These are phyloP conservation scores for Resseliella maxima DNA, from an alignment of 2,888 invertebrate genomes.

Conservation along the genomic window DNA sequence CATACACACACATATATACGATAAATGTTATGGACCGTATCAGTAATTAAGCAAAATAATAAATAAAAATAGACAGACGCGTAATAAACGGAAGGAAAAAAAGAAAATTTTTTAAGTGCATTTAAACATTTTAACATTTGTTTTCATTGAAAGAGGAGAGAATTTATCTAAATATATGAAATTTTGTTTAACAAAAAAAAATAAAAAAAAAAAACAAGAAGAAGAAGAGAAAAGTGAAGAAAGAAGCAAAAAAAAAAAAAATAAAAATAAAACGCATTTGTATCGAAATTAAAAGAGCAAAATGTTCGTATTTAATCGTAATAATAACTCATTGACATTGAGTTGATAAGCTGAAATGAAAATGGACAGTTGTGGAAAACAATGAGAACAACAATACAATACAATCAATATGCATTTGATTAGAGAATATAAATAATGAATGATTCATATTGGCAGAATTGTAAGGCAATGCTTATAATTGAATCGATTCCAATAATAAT, in stretches of 20 bases:
- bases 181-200: constrained; percentile 16
- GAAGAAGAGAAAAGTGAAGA: neutral
- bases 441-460: constrained; percentile 12
- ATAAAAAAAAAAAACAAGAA: constrained; percentile 58
- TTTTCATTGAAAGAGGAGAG: constrained; percentile 55
- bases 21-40: neutral
- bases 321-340: neutral
- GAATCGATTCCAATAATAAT: neutral
- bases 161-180: constrained; percentile 51
- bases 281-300: too few relatives aligned
- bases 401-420: neutral
- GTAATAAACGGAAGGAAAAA: neutral
- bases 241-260: neutral
- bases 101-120: constrained; percentile 63
- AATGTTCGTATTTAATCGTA: too few relatives aligned
- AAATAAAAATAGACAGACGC: neutral
- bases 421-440: neutral
- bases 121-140: constrained; percentile 56
- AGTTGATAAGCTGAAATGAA: neutral
- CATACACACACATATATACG: too few relatives aligned
- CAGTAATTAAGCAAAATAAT: neutral
- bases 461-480: neutral
- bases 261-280: neutral
- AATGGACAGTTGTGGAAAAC: neutral
- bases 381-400: neutral